These are phyloP conservation scores for Bombus polaris DNA, from an alignment of 1,140 invertebrate species.

Conservation along the genomic window DNA sequence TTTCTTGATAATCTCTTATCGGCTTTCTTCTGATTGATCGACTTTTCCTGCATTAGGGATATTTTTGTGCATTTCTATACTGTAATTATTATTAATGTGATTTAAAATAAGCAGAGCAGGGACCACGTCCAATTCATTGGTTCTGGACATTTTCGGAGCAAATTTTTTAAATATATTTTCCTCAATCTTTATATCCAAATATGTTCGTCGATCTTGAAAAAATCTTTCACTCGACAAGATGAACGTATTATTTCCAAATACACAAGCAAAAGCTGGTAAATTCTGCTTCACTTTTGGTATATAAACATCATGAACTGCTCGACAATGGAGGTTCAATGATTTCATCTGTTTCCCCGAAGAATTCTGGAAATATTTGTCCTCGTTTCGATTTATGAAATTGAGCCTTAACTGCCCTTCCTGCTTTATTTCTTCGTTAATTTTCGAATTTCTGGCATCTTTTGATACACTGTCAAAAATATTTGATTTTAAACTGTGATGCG, in stretches of 20 bases:
- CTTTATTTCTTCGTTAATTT: too few species aligned
- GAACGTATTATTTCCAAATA: conserved; percentile 58
- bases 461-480: neutral
- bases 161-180: conserved; percentile 54
- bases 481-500: neutral
- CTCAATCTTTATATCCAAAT: conserved; percentile 66
- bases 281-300: conserved; percentile 61
- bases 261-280: conserved; percentile 69
- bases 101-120: conserved; percentile 68
- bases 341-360: neutral
- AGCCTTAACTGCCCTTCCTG: too few species aligned
- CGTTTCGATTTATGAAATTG: neutral
- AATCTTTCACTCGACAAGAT: conserved; percentile 73
- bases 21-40: neutral
- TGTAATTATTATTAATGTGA: conserved; percentile 58
- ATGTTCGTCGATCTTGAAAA: conserved; percentile 61
- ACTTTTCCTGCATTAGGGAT: neutral
- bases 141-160: neutral
- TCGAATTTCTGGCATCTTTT: neutral
- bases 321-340: conserved; percentile 49
- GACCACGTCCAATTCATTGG: conserved; percentile 52
- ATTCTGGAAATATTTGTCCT: neutral
- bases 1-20: conserved; percentile 7
- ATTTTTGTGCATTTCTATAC: conserved; percentile 34
- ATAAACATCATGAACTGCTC: conserved; percentile 59